Conservation (phyloP, 2,797 vertebrate genomes). For the Sylvilagus floridanus region DNA sequence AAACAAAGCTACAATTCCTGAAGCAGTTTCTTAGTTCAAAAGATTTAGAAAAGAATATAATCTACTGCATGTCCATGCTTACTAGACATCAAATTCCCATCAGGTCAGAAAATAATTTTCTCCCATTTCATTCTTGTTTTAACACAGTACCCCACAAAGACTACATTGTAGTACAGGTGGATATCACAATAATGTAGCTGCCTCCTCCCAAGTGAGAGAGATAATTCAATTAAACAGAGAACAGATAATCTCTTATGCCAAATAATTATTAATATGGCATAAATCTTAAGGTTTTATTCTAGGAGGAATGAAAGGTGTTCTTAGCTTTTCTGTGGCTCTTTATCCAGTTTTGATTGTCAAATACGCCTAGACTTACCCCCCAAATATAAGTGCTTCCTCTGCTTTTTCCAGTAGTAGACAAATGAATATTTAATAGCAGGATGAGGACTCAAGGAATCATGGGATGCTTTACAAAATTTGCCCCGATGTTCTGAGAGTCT, state of each 20-base stretch:
- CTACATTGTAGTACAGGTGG: constrained; percentile 36
- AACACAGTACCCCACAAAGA: constrained; percentile 68
- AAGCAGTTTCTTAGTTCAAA: constrained; percentile 77
- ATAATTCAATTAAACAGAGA: constrained; percentile 18
- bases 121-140: constrained; percentile 56
- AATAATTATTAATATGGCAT: neutral
- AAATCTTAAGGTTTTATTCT: constrained; percentile 37
- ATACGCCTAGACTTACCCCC: constrained; percentile 51
- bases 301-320: neutral
- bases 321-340: neutral
- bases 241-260: constrained; percentile 2
- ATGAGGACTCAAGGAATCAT: neutral
- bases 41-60: constrained; percentile 66
- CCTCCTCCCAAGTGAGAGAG: constrained; percentile 50
- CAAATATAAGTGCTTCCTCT: constrained; percentile 2
- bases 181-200: constrained; percentile 60
- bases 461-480: neutral
- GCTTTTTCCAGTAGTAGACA: neutral
- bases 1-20: constrained; percentile 12
- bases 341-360: neutral
- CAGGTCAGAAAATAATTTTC: constrained; percentile 78
- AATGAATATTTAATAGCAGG: neutral
- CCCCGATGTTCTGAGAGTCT: neutral
- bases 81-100: constrained; percentile 78
- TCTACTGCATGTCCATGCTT: constrained; percentile 76